phyloP scores from a whole-genome alignment of 2,113 vertebrate genomes.

The Otus sunia region DNA sequence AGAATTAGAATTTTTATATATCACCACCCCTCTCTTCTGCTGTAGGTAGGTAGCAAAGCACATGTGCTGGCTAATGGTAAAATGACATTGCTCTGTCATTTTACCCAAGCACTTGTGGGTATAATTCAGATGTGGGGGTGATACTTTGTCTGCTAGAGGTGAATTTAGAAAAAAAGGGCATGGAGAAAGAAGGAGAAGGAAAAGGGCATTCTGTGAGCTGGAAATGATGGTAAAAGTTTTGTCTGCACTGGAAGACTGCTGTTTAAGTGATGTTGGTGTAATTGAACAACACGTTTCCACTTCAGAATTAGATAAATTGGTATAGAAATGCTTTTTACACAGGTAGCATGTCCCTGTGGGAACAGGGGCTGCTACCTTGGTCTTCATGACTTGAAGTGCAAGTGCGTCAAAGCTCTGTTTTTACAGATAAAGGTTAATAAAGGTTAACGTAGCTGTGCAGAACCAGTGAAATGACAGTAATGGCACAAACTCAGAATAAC shows the following conservation, averaged over 20 bases:
- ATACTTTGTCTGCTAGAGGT: background rate
- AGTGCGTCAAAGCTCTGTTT: background rate
- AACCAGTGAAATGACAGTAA: background rate
- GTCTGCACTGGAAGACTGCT: background rate
- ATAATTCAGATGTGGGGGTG: background rate
- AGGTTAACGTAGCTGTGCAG: background rate
- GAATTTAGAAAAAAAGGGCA: constrained; percentile 22
- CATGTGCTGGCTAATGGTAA: background rate
- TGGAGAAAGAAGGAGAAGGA: background rate
- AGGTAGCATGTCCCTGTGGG: background rate
- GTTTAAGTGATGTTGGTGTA: background rate
- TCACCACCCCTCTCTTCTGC: background rate
- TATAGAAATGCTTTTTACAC: background rate
- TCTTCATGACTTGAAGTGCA: too few relatives aligned
- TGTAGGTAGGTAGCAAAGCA: background rate
- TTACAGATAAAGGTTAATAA: background rate
- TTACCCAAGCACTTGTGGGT: background rate
- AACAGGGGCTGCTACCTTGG: background rate
- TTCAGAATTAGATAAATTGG: background rate
- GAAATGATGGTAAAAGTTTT: background rate
- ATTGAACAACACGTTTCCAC: background rate
- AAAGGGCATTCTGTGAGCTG: background rate
- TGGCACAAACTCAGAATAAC: accelerated
- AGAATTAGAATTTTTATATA: constrained; percentile 1
- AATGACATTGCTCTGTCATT: constrained; percentile 12